These are phyloP conservation scores for Engraulis encrasicolus DNA, from an alignment of 2,113 vertebrate genomes.

Conservation along the genomic window DNA sequence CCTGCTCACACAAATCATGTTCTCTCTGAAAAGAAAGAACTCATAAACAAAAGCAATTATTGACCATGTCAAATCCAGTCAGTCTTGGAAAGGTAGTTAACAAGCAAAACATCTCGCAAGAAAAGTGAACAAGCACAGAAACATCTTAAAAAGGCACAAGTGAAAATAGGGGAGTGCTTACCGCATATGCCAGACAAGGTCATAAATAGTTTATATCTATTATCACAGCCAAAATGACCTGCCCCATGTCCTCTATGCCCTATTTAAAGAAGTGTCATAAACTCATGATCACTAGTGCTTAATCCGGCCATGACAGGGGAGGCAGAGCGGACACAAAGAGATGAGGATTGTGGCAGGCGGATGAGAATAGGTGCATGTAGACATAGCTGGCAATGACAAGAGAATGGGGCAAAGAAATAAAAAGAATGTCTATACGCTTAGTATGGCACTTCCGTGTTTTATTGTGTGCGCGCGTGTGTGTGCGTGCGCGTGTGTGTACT, in stretches of 20 bases:
- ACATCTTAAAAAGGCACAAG: background rate
- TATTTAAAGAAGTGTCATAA: background rate
- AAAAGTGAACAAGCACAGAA: background rate
- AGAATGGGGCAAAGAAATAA: background rate
- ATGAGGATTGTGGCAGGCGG: slow-evolving; percentile 37
- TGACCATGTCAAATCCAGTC: background rate
- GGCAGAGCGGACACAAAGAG: background rate
- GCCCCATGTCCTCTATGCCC: background rate
- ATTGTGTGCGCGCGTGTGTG: background rate
- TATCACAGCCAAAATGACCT: background rate
- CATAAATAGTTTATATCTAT: background rate
- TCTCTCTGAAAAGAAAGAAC: background rate
- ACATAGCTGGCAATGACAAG: background rate
- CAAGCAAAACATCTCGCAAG: background rate
- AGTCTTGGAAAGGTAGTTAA: background rate
- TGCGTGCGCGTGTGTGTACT: background rate
- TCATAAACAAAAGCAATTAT: background rate
- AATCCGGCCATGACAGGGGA: background rate
- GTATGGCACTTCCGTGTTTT: slow-evolving; percentile 9
- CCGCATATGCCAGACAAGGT: background rate
- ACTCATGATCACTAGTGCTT: background rate
- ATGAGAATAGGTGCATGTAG: background rate
- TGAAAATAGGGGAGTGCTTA: too few relatives aligned
- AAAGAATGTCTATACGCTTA: background rate
- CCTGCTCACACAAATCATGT: background rate